Conservation (phyloP, 2,888 invertebrate genomes). For the Cyclophora albipunctata region DNA sequence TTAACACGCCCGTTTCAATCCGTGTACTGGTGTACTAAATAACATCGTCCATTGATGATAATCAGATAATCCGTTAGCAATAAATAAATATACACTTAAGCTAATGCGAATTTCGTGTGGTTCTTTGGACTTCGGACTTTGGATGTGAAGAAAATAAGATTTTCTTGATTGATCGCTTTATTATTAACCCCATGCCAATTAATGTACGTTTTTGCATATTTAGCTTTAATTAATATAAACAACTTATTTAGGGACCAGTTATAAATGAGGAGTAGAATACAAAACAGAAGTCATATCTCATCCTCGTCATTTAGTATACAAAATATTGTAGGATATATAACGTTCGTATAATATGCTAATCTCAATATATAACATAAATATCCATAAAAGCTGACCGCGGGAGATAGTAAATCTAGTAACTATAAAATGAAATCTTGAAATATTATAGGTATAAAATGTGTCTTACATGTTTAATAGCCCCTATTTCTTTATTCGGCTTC, state of each 20-base stretch:
- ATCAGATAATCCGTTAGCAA: conserved; percentile 20
- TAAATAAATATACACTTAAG: conserved; percentile 9
- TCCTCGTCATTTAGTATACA: no score
- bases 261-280: no score
- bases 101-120: conserved; percentile 11
- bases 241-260: no score
- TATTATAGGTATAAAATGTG: conserved; percentile 53
- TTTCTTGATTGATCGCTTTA: no score
- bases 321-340: no score
- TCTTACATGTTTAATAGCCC: conserved; percentile 49
- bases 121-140: background rate
- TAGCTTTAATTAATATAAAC: no score
- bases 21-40: conserved; percentile 32
- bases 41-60: conserved; percentile 30
- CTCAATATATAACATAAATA: conserved; percentile 41
- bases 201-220: no score
- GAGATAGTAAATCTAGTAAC: conserved; percentile 50
- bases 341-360: conserved; percentile 48
- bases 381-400: conserved; percentile 30
- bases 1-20: conserved; percentile 47
- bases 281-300: no score
- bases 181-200: no score
- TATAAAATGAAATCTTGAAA: conserved; percentile 53
- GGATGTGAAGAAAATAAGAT: no score
- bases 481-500: conserved; percentile 58